phyloP scores from a whole-genome alignment of 2,113 vertebrate genomes.

The Pycnonotus jocosus region DNA sequence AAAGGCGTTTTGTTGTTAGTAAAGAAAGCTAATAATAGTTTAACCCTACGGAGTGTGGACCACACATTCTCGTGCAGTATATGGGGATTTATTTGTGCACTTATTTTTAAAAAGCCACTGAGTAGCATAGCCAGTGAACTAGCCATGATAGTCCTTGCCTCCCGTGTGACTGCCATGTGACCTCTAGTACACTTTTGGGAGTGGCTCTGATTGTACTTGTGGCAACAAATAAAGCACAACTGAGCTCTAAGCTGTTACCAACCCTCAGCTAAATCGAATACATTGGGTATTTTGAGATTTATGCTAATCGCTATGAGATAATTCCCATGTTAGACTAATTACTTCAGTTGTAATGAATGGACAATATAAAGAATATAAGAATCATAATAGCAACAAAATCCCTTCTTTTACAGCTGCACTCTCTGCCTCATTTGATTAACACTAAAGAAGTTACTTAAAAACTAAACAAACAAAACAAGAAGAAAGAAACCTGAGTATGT shows the following conservation, averaged over 20 bases:
- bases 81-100: constrained; percentile 48
- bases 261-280: neutral
- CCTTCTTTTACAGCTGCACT: constrained; percentile 58
- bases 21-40: neutral
- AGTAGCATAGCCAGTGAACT: constrained; percentile 46
- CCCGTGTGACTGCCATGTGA: constrained; percentile 6
- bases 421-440: constrained; percentile 67
- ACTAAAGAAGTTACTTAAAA: constrained; percentile 50
- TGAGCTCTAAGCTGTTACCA: constrained; percentile 2
- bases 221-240: constrained; percentile 73
- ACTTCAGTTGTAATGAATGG: neutral
- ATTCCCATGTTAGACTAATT: constrained; percentile 14
- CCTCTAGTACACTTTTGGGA: constrained; percentile 29
- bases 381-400: constrained; percentile 51
- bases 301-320: neutral
- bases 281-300: neutral
- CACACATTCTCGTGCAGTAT: constrained; percentile 32
- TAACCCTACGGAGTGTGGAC: neutral
- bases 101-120: constrained; percentile 60
- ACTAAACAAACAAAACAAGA: constrained; percentile 55
- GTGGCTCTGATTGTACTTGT: constrained; percentile 45
- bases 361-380: neutral
- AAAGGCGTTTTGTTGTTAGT: constrained; percentile 41
- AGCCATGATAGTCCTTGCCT: constrained; percentile 33
- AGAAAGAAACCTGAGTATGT: constrained; percentile 73